Percentiles rank a stretch among this genome's conserved stretches.
Conservation (phyloP, 2,797 vertebrate genomes). For the Gambelia wislizenii region DNA sequence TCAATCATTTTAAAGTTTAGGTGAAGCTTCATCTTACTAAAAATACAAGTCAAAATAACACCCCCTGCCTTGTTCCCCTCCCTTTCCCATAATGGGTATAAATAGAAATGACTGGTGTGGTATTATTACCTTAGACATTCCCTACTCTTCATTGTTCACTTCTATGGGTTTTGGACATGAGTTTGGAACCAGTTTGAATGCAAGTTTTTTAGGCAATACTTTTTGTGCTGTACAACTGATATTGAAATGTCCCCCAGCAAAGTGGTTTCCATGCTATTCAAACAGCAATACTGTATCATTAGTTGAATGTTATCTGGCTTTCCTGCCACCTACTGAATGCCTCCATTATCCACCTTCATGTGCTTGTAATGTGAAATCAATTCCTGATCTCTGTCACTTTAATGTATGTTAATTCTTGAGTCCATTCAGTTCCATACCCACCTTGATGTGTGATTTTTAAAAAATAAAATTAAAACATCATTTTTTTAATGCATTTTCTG, state of each 20-base stretch:
- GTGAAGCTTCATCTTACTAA: background rate
- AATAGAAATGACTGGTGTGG: background rate
- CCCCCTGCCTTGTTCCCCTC: background rate
- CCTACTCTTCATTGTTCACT: background rate
- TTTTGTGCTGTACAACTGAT: background rate
- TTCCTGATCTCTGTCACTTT: background rate
- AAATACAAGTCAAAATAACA: background rate
- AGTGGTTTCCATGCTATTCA: background rate
- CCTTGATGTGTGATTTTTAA: too few species aligned
- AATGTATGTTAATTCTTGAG: background rate
- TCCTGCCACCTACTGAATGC: background rate
- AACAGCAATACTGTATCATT: background rate
- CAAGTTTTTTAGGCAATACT: background rate
- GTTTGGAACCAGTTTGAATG: background rate
- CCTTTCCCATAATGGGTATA: background rate
- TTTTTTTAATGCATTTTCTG: background rate
- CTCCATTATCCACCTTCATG: background rate
- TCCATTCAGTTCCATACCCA: background rate
- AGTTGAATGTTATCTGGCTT: background rate
- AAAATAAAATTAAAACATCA: background rate
- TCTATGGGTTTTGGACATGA: background rate
- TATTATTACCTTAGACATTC: background rate
- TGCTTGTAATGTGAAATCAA: background rate
- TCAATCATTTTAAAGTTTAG: background rate
- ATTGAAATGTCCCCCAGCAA: background rate